These are phyloP conservation scores for Drosophila mauritiana DNA, from an alignment of 1,140 invertebrate genomes.

Conservation along the genomic window DNA sequence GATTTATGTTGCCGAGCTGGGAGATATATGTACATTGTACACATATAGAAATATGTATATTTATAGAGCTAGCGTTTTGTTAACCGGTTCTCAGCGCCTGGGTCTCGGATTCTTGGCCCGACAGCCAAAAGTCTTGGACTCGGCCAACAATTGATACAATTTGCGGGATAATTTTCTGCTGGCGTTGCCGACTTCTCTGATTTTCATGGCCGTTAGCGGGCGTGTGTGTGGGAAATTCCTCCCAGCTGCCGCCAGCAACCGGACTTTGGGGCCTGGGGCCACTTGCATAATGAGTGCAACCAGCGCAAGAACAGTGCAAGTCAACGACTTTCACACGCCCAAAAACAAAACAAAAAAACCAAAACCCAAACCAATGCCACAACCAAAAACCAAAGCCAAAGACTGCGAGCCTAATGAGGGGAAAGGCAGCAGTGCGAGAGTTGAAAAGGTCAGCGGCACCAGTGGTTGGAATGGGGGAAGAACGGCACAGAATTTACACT, in stretches of 20 bases:
- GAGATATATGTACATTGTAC: constrained; percentile 1
- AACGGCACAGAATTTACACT: constrained; percentile 16
- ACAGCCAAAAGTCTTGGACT: constrained; percentile 46
- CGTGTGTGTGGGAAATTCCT: constrained; percentile 62
- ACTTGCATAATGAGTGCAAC: constrained; percentile 48
- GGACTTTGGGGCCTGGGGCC: constrained; percentile 12
- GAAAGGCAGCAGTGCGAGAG: constrained; percentile 49
- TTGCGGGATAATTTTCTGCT: constrained; percentile 56
- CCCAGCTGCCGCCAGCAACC: constrained; percentile 16
- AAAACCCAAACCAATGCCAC: constrained; percentile 9
- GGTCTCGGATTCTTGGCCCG: constrained; percentile 31
- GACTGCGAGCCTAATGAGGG: constrained; percentile 36
- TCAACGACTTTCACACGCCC: constrained; percentile 75
- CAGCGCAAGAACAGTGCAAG: constrained; percentile 26
- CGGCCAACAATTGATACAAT: constrained; percentile 76
- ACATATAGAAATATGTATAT: constrained; percentile 37
- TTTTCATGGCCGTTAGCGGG: constrained; percentile 55
- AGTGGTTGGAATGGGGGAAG: constrained; percentile 7
- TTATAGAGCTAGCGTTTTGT: constrained; percentile 14
- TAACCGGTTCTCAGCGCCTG: constrained; percentile 60
- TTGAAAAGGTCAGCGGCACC: constrained; percentile 76
- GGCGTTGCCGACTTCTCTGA: constrained; percentile 8
- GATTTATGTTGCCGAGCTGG: constrained; percentile 68
- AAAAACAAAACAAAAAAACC: constrained; percentile 25
- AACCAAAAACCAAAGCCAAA: constrained; percentile 16